Evolutionary conservation across 2,797 vertebrate species (phyloP).

Genomic region (Rhynchotus rufescens): DNA sequence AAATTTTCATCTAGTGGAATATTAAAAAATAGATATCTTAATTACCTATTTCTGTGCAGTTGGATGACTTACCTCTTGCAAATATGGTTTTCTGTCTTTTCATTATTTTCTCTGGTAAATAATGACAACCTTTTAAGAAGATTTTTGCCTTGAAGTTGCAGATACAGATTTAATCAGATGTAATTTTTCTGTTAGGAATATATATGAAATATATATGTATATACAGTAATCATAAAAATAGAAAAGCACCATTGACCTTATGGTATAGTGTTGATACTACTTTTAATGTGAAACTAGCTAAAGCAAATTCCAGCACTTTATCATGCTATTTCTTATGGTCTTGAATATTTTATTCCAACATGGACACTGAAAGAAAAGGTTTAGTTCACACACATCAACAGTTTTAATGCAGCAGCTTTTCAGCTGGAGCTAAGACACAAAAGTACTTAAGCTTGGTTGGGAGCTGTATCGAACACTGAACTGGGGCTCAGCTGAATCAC

Average conservation of each 20-base stretch:
- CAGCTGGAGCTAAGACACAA: constrained; percentile 67
- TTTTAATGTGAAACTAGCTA: neutral
- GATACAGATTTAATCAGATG: neutral
- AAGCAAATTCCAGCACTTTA: constrained; percentile 6
- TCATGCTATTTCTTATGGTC: neutral
- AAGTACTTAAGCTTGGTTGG: constrained; percentile 67
- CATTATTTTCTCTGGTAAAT: neutral
- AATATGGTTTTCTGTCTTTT: neutral
- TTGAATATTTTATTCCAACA: constrained; percentile 59
- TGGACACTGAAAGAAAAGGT: constrained; percentile 22
- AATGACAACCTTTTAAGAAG: neutral
- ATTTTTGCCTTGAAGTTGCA: neutral
- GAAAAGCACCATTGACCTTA: neutral
- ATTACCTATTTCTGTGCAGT: neutral
- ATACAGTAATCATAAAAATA: neutral
- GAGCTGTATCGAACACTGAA: constrained; percentile 54
- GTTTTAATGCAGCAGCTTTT: constrained; percentile 72
- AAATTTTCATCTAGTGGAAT: neutral
- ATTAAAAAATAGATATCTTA: neutral
- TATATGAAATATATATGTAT: neutral
- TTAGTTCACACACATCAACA: constrained; percentile 61
- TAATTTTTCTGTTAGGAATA: neutral
- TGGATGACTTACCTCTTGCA: neutral
- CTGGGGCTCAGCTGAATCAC: constrained; percentile 64
- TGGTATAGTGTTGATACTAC: neutral